Evolutionary conservation across 2,113 vertebrate species (phyloP), one percentile per base, ranked within the genome.

Genomic region (Apistogramma diplotaenia): DNA sequence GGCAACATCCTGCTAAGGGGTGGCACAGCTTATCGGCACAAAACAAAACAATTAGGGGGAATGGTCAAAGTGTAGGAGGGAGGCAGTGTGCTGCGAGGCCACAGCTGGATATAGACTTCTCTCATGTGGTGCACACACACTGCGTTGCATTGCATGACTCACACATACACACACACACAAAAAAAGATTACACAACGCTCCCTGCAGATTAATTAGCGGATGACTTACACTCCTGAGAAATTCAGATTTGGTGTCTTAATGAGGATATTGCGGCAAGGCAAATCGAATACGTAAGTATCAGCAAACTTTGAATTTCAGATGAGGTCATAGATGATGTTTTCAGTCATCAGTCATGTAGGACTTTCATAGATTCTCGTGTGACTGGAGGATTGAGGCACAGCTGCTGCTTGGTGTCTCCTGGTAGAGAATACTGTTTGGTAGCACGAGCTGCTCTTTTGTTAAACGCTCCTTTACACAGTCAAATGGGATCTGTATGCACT

Each of bases 281-380:
- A 83, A 94, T 72, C 89, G 82, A 75, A 89, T 85, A 65, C 93
- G 93, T 59, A 93, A 94, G 81, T 94, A 94, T 33, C 93, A 95
- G 90, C 94, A 95, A 95, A 94, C 93, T 94, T 94, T 95, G 92
- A 95, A 94, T 93, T 89, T 61, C 15, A 21, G 43, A 79, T 80
- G 76, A 82, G 79, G 62, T 81, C 58, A 73, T 62, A 5, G 53
- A 58, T 72, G 43, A 31, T 67, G 81, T 31, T 83, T 49, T 11
- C 35, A 59, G 77, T 75, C 53, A 77, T 62, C 70, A 60, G 53
- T 72, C 55, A 72, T 73, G 61, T 4, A 5, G 2, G 53, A 18
- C 15, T 13, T 1, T 76, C 43, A 16, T 5, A 51, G 81, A 27
- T n/a, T 78, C 29, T 7, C 19, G 35, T 8, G 71, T 49, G 35